A percentile compares a stretch with the other conserved stretches of the same genome.
phyloP scores from a whole-genome alignment of 1,140 invertebrate genomes.

The Probaryconus sp. region DNA sequence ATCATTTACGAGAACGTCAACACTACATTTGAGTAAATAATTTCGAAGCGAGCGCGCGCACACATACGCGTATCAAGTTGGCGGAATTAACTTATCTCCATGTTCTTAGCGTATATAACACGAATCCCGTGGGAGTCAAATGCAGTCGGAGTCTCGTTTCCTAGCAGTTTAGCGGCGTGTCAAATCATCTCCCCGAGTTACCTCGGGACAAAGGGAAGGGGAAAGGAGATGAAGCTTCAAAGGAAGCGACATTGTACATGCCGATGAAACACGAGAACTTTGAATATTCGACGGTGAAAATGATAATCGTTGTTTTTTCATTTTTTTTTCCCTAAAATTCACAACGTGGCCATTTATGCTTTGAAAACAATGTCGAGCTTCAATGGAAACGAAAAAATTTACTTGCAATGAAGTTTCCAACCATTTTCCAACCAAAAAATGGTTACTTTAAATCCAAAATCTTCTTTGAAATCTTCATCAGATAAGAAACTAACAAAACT shows the following conservation, averaged over 20 bases:
- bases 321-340: too few relatives aligned
- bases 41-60: constrained; percentile 22
- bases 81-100: constrained; percentile 58
- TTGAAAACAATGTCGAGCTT: too few relatives aligned
- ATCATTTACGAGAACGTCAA: constrained; percentile 28
- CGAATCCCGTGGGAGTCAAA: constrained; percentile 51
- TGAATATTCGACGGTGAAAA: too few relatives aligned
- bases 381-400: too few relatives aligned
- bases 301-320: too few relatives aligned
- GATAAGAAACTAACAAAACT: too few relatives aligned
- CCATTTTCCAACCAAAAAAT: too few relatives aligned
- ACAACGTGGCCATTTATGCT: too few relatives aligned
- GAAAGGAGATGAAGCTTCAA: constrained; percentile 36
- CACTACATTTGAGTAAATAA: constrained; percentile 49
- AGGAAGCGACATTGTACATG: constrained; percentile 6
- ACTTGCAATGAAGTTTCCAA: too few relatives aligned
- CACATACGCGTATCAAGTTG: constrained; percentile 53
- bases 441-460: too few relatives aligned
- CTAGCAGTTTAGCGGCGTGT: constrained; percentile 53
- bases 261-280: constrained; percentile 26
- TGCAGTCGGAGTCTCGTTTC: constrained; percentile 54
- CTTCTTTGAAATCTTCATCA: too few relatives aligned
- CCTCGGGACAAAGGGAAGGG: too few relatives aligned
- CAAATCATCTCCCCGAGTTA: constrained; percentile 50
- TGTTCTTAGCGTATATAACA: constrained; percentile 57